Evolutionary conservation across 2,797 vertebrate genomes (phyloP), one percentile per base, ranked within the genome.

Genomic region (Ctenochaetus hawaiiensis): DNA sequence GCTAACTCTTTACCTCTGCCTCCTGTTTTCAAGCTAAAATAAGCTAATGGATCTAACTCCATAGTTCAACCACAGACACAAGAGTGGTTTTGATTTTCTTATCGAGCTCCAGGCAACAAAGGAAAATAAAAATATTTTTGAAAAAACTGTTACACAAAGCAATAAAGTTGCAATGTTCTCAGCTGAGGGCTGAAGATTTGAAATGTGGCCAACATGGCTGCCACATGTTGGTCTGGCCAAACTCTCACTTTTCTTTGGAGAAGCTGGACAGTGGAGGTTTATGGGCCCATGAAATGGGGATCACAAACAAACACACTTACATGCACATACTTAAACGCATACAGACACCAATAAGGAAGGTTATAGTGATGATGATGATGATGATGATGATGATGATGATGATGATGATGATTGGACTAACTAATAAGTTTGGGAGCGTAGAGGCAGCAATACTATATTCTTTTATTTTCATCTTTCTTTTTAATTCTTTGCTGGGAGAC

Each of bases 391-490:
- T 57, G 47, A 51, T 60, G 44, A 72, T 75, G 57, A 58, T 63
- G 61, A 73, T 71, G 49, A 78, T 87, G 72, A 75, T 78, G 60
- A 79, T 73, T 87, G 74, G 87, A 90, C 81, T 90, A 76, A 88
- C 67, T 80, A 45, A 74, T 68, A 53, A 10, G 75, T 86, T 86
- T 89, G 67, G 86, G 71, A 90, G 69, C 67, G 34, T 84, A 82
- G 77, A 70, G 74, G 71, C 72, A 82, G 66, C 64, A 51, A 63
- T 65, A 53, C 57, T 58, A 70, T 77, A 44, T 74, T 68, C 26
- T 77, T 78, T 81, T 75, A 54, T 81, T 91, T 79, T 45, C 18
- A 64, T 58, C 41, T 72, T 53, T 52, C 43, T 30, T 72, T 88
- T 88, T 49, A 61, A 83, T 84, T 82, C 44, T 85, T 86, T 86